These are phyloP conservation scores for Eulemur rufifrons DNA, from an alignment of 2,113 vertebrate genomes.

Conservation along the genomic window DNA sequence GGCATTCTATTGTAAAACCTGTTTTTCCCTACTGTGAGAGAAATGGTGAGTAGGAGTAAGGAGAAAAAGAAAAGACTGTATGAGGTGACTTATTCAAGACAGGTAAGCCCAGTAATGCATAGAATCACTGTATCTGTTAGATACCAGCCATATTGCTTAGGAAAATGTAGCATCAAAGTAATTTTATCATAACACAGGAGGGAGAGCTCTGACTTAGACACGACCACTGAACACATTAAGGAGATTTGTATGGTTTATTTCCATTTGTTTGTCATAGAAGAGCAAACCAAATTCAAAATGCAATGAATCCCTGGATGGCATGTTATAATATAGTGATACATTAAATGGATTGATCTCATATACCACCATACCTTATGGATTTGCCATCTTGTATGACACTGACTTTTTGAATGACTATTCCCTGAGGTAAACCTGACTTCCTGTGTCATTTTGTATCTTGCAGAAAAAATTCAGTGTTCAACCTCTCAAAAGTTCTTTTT, in stretches of 20 bases:
- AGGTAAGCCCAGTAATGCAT: background rate
- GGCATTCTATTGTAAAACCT: constrained; percentile 11
- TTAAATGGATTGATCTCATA: constrained; percentile 45
- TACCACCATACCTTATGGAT: background rate
- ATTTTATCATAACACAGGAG: constrained; percentile 40
- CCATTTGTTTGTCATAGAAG: constrained; percentile 17
- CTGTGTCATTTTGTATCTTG: constrained; percentile 51
- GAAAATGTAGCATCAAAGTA: constrained; percentile 32
- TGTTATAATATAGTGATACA: constrained; percentile 48
- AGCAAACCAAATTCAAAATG: constrained; percentile 61
- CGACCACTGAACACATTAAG: constrained; percentile 20
- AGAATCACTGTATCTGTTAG: constrained; percentile 3
- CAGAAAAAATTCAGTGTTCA: constrained; percentile 19
- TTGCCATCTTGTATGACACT: background rate
- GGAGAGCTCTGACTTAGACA: constrained; percentile 8
- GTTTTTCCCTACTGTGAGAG: background rate
- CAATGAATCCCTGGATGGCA: background rate
- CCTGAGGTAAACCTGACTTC: constrained; percentile 8
- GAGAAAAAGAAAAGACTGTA: background rate
- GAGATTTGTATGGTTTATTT: constrained; percentile 39
- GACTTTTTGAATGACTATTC: constrained; percentile 38
- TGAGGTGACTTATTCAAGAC: constrained; percentile 8
- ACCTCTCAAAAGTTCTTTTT: constrained; percentile 26
- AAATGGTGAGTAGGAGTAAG: constrained; percentile 11
- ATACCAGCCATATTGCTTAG: background rate